phyloP scores from a whole-genome alignment of 2,888 invertebrate genomes.

The Catonia carolina region DNA sequence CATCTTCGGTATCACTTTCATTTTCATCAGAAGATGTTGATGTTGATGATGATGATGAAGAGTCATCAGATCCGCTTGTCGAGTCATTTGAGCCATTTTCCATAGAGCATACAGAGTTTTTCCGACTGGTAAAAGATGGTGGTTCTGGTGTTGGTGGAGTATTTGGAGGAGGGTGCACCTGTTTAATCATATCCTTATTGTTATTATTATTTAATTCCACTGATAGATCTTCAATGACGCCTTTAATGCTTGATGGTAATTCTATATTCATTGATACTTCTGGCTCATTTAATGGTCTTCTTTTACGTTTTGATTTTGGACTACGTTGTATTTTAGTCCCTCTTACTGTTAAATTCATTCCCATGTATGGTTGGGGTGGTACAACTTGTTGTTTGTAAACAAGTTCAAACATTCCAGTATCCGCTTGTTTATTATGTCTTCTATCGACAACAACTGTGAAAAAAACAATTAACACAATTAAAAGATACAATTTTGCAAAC shows the following conservation, averaged over 20 bases:
- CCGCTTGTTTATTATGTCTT: conserved; percentile 60
- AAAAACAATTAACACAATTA: neutral
- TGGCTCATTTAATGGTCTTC: conserved; percentile 16
- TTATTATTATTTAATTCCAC: conserved; percentile 1
- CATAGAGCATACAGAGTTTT: too few relatives aligned
- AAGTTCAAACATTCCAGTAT: conserved; percentile 74
- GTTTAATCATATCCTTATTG: neutral
- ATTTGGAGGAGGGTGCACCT: neutral
- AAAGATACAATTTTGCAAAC: neutral
- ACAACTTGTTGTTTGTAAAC: conserved; percentile 71
- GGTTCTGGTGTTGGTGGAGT: too few relatives aligned
- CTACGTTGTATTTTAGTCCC: conserved; percentile 50
- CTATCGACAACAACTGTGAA: conserved; percentile 70
- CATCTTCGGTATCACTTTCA: conserved; percentile 6
- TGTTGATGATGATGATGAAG: neutral
- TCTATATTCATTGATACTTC: conserved; percentile 4
- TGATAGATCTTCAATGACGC: conserved; percentile 18
- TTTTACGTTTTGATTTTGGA: conserved; percentile 21
- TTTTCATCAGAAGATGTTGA: conserved; percentile 6
- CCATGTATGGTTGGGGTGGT: conserved; percentile 72
- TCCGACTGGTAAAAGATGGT: too few relatives aligned
- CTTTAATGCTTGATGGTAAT: conserved; percentile 11
- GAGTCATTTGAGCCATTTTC: neutral
- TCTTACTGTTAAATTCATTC: conserved; percentile 60
- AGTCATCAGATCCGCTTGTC: neutral